These are phyloP conservation scores for Drosophila sechellia DNA, from an alignment of 1,140 invertebrate genomes.

Conservation along the genomic window DNA sequence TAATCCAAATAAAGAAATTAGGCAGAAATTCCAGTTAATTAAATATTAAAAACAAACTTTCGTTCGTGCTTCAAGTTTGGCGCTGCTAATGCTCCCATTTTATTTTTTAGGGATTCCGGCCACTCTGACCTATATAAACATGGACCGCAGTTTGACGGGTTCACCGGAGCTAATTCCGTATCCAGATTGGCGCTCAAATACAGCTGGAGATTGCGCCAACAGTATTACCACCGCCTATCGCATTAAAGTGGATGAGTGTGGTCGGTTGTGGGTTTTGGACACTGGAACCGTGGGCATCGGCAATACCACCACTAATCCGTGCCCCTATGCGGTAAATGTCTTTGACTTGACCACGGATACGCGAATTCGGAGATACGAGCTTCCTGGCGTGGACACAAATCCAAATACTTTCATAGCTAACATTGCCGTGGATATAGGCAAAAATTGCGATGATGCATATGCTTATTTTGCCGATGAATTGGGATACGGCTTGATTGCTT, in stretches of 20 bases:
- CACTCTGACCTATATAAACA: constrained; percentile 91
- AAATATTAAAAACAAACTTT: too few species aligned
- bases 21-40: too few species aligned
- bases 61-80: too few species aligned
- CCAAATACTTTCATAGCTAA: constrained; percentile 92
- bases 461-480: constrained; percentile 93
- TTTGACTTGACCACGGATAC: constrained; percentile 91
- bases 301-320: constrained; percentile 89
- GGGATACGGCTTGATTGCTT: constrained; percentile 91
- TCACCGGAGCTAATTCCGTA: constrained; percentile 91
- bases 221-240: constrained; percentile 91
- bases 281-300: constrained; percentile 92
- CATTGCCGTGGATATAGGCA: constrained; percentile 91
- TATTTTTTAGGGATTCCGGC: constrained; percentile 89
- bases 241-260: constrained; percentile 90
- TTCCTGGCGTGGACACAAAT: constrained; percentile 90
- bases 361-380: constrained; percentile 88
- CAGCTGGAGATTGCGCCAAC: constrained; percentile 89
- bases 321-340: constrained; percentile 90
- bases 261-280: constrained; percentile 92
- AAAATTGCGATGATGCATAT: constrained; percentile 90
- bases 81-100: too few species aligned
- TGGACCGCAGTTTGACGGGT: constrained; percentile 87
- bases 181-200: constrained; percentile 90
- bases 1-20: too few species aligned